A percentile compares a stretch with the other conserved stretches of the same genome.
phyloP scores from a whole-genome alignment of 92 coral and sea anemone genomes.

The Montipora capitata region DNA sequence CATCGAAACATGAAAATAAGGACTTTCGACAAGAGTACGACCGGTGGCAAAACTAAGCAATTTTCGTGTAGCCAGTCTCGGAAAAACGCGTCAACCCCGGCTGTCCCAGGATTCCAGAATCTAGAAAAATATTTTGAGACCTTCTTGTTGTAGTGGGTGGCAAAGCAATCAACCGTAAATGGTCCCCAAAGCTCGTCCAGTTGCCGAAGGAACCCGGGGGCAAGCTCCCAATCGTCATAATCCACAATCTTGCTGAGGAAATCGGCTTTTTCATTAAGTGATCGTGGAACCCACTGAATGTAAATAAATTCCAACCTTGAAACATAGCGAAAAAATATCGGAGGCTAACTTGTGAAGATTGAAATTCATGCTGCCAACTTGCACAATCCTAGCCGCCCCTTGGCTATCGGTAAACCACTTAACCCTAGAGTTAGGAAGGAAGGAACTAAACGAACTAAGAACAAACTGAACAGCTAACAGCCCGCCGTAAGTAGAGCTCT shows the following conservation, averaged over 20 bases:
- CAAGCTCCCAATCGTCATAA: slow-evolving; percentile 51
- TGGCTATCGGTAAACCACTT: slow-evolving; percentile 69
- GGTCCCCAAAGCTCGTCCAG: slow-evolving; percentile 54
- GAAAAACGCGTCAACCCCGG: slow-evolving; percentile 51
- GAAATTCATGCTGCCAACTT: slow-evolving; percentile 61
- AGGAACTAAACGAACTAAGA: slow-evolving; percentile 33
- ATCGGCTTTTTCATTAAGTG: slow-evolving; percentile 31
- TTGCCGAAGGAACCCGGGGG: slow-evolving; percentile 16
- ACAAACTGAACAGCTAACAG: slow-evolving; percentile 52
- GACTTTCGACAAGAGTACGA: slow-evolving; percentile 31
- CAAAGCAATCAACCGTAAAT: slow-evolving; percentile 62
- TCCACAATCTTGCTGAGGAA: slow-evolving; percentile 8
- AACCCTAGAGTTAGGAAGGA: slow-evolving; percentile 33
- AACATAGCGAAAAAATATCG: slow-evolving; percentile 42
- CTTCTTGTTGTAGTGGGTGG: slow-evolving; percentile 61
- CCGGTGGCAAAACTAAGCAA: slow-evolving; percentile 38
- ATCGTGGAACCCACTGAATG: slow-evolving; percentile 64
- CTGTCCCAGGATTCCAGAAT: slow-evolving; percentile 66
- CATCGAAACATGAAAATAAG: slow-evolving; percentile 28
- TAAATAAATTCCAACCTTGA: slow-evolving; percentile 30
- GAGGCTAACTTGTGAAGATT: slow-evolving; percentile 46
- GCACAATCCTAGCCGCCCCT: slow-evolving; percentile 38
- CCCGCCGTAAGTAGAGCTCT: slow-evolving; percentile 57
- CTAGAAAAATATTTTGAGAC: slow-evolving; percentile 51
- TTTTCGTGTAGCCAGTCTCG: slow-evolving; percentile 30